Evolutionary conservation across 30 jellyfish, hydroid and myxozoan genomes (phyloP).

Genomic region (Hydractinia echinata): DNA sequence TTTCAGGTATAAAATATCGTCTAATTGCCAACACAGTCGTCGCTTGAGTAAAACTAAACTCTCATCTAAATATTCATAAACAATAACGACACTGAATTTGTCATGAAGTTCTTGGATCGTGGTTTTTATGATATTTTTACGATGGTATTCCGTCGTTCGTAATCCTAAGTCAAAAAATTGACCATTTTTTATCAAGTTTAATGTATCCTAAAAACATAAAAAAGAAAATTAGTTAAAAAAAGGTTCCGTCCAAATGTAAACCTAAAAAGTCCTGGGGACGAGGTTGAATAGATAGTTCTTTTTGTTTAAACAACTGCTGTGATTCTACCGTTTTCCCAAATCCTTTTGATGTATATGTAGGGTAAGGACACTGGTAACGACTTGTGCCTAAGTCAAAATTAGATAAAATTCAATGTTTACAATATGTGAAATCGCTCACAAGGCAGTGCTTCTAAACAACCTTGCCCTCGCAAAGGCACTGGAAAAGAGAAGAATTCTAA

Average conservation of each 20-base stretch:
- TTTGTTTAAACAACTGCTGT: too few species aligned
- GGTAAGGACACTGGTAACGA: too few species aligned
- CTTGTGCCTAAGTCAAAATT: too few species aligned
- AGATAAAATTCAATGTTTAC: too few species aligned
- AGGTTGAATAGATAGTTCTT: not conserved
- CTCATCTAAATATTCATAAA: slow-evolving; percentile 90
- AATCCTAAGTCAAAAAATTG: slow-evolving; percentile 96
- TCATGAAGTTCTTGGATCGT: slow-evolving; percentile 86
- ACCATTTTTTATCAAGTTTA: slow-evolving; percentile 79
- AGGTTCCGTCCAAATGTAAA: not conserved
- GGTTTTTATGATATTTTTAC: slow-evolving; percentile 63
- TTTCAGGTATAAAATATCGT: slow-evolving; percentile 71
- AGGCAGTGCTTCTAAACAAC: too few species aligned
- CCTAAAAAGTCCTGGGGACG: slow-evolving; percentile 1
- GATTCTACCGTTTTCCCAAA: too few species aligned
- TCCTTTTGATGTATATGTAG: too few species aligned
- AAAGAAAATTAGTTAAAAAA: too few species aligned
- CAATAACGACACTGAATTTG: slow-evolving; percentile 66
- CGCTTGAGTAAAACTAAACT: slow-evolving; percentile 73
- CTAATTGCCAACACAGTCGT: slow-evolving; percentile 76
- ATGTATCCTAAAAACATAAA: slow-evolving; percentile 65
- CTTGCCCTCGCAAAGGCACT: too few species aligned
- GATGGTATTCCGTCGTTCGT: slow-evolving; percentile 93
- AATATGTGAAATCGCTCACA: too few species aligned
- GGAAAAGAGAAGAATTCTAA: too few species aligned